Evolutionary conservation across 2,797 vertebrate genomes (phyloP), one percentile per base, ranked within the genome.

Genomic region (Gallirallus australis): DNA sequence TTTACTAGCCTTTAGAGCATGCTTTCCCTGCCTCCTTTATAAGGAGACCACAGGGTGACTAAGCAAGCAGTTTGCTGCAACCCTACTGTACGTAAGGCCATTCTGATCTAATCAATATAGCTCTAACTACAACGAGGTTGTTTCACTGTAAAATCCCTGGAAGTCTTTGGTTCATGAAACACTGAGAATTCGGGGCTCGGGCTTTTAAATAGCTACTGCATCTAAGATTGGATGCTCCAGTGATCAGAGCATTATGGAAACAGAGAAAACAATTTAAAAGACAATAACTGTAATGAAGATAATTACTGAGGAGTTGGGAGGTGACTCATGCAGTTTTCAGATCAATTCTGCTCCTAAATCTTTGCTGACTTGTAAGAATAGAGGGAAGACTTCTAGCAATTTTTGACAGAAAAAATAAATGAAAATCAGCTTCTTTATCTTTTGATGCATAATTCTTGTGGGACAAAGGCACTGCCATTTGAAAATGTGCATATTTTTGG

Each of bases 1-100:
- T 89, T 92, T 86, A 84, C 76, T 95, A 79, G 15, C 57, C 39
- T 82, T 88, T 83, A 66, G 52, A 88, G 85, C 31, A 70, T 27
- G 35, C 23, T 78, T 90, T 83, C 57, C 28, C 37, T 24, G 59
- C 72, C 45, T 87, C 19, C 73, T 75, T 87, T 83, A 64, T 72
- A 81, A 72, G 66, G 8, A 47, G 20, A 63, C 47, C 53, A 83
- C 10, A 63, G 69, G 82, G 75, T 88, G 63, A 90, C 61, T 48
- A 50, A 76, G 48, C 52, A 72, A 83, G 76, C 40, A 57, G 28
- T 39, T 90, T 86, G 66, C 50, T 72, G 33, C 33, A 79, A 54
- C 11, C 25, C 23, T 88, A 19, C 50, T 78, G 35, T 53, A 61
- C 25, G 3, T 47, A 76, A 84, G 82, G 66, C 66, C 35, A 68